Conservation (phyloP, 2,113 vertebrate species). For the Rhinoderma darwinii region DNA sequence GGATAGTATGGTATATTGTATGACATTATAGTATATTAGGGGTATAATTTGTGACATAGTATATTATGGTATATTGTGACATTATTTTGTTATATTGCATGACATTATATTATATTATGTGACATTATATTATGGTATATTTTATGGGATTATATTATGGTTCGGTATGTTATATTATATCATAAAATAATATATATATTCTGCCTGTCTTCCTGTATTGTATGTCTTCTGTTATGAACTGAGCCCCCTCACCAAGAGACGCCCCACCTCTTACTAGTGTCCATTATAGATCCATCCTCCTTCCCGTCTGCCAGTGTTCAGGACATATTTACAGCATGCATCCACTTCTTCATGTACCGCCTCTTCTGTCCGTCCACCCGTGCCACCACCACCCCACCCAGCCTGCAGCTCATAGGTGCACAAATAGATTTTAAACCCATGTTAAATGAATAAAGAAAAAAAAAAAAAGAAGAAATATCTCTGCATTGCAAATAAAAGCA, state of each 20-base stretch:
- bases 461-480: background rate
- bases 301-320: slow-evolving; percentile 7
- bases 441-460: background rate
- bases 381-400: background rate
- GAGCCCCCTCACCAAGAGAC: background rate
- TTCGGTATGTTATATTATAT: no score
- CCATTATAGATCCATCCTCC: slow-evolving; percentile 30
- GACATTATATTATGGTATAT: no score
- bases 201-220: background rate
- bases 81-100: background rate
- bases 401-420: background rate
- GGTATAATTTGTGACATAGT: background rate
- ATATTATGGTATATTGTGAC: background rate
- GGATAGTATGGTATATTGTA: no score
- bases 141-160: no score
- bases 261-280: slow-evolving; percentile 47
- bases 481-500: slow-evolving; percentile 16
- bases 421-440: background rate
- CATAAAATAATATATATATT: background rate
- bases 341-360: background rate
- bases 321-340: background rate
- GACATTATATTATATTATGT: background rate
- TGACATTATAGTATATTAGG: no score
- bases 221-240: background rate
- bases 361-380: slow-evolving; percentile 13